These are phyloP conservation scores for Dendrocopos noguchii DNA, from an alignment of 2,113 vertebrate genomes.

Conservation along the genomic window DNA sequence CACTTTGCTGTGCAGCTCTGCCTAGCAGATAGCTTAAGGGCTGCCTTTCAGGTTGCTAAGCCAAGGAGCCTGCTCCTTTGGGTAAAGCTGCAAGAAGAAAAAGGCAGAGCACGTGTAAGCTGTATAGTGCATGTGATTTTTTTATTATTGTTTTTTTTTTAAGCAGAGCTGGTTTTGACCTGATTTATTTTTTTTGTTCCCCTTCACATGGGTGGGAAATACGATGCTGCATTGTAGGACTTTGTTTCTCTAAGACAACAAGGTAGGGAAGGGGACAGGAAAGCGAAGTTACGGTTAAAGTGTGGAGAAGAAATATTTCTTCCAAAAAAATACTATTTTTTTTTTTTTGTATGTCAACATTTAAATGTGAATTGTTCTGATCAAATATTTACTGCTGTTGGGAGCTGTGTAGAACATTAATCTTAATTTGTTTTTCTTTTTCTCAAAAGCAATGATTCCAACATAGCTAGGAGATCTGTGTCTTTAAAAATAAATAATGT, in stretches of 20 bases:
- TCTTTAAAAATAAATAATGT: conserved; percentile 67
- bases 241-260: background rate
- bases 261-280: background rate
- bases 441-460: conserved; percentile 46
- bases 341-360: conserved; percentile 61
- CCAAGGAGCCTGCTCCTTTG: background rate
- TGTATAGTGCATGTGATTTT: background rate
- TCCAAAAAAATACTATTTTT: background rate
- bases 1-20: background rate
- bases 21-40: too few species aligned
- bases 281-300: background rate
- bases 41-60: background rate
- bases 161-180: background rate
- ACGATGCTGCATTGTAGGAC: background rate
- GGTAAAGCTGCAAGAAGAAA: background rate
- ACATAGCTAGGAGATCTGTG: conserved; percentile 48
- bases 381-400: conserved; percentile 68
- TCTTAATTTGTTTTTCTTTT: conserved; percentile 70
- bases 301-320: background rate
- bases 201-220: background rate
- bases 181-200: background rate
- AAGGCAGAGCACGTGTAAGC: background rate
- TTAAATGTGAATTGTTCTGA: conserved; percentile 64
- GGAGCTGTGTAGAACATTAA: conserved; percentile 31
- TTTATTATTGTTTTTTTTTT: background rate